Conservation (phyloP, 2,888 invertebrate genomes). For the Synanthedon andrenaeformis region DNA sequence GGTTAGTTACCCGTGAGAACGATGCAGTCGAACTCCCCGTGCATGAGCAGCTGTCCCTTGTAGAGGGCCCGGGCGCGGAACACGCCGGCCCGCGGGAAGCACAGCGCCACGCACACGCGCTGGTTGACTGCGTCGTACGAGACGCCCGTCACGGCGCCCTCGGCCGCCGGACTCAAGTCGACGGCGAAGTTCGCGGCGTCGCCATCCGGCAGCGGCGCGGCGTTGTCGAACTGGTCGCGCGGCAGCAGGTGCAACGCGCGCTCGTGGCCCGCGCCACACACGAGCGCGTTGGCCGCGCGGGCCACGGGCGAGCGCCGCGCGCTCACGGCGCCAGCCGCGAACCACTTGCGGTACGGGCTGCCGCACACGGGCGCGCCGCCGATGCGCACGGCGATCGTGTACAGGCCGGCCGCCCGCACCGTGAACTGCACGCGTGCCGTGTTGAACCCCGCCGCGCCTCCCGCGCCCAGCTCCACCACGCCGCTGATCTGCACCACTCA, state of each 20-base stretch:
- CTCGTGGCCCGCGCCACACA: conserved; percentile 78
- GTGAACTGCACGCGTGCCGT: conserved; percentile 92
- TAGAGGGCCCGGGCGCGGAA: conserved; percentile 85
- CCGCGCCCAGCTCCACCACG: conserved; percentile 89
- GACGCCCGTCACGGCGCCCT: conserved; percentile 74
- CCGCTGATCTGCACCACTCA: conserved; percentile 74
- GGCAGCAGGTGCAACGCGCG: conserved; percentile 88
- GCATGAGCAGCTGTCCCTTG: conserved; percentile 80
- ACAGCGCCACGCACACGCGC: conserved; percentile 80
- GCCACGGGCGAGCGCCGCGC: conserved; percentile 83
- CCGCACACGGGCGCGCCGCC: conserved; percentile 84
- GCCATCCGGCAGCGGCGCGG: conserved; percentile 20
- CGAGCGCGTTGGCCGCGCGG: conserved; percentile 77
- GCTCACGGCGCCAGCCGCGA: conserved; percentile 86
- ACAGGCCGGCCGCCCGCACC: conserved; percentile 90
- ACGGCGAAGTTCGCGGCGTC: conserved; percentile 79
- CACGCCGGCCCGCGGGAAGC: conserved; percentile 84
- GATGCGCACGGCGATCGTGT: conserved; percentile 87
- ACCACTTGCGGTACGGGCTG: conserved; percentile 86
- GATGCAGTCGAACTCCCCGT: conserved; percentile 93
- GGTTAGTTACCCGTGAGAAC: conserved; percentile 82
- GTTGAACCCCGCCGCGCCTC: conserved; percentile 87
- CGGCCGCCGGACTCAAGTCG: conserved; percentile 81
- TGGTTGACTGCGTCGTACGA: conserved; percentile 84
- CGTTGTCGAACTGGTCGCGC: conserved; percentile 90